These are phyloP conservation scores for Anseranas semipalmata DNA, from an alignment of 2,113 vertebrate genomes.

Conservation along the genomic window DNA sequence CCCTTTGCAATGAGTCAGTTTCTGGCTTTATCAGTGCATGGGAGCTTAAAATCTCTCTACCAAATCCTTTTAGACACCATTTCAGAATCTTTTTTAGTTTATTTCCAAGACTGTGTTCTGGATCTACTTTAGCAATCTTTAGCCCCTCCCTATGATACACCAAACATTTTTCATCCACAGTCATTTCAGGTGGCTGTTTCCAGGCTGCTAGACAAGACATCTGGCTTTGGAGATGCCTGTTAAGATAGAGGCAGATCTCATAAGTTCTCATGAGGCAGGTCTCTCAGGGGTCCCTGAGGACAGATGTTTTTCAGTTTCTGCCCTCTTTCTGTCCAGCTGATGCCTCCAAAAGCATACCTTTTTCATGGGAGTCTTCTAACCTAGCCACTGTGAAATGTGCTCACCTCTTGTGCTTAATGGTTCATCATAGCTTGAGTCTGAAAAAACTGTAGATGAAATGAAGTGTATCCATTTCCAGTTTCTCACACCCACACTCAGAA, in stretches of 20 bases:
- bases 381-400: not conserved
- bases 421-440: not conserved
- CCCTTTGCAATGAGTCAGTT: not conserved
- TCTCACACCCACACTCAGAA: not conserved
- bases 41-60: not conserved
- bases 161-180: not conserved
- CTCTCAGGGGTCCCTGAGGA: not conserved
- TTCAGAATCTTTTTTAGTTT: not conserved
- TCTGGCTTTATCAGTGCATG: not conserved
- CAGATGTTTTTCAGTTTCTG: not conserved
- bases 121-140: not conserved
- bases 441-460: not conserved
- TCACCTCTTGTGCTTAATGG: not conserved
- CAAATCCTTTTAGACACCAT: not conserved
- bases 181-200: slow-evolving; percentile 1
- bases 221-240: not conserved
- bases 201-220: not conserved
- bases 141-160: not conserved
- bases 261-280: not conserved
- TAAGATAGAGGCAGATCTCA: not conserved
- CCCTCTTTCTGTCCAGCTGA: not conserved
- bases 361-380: not conserved
- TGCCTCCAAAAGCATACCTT: not conserved
- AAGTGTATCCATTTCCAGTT: not conserved
- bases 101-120: not conserved